Conservation (phyloP, 2,888 invertebrate genomes). For the Nezara viridula region DNA sequence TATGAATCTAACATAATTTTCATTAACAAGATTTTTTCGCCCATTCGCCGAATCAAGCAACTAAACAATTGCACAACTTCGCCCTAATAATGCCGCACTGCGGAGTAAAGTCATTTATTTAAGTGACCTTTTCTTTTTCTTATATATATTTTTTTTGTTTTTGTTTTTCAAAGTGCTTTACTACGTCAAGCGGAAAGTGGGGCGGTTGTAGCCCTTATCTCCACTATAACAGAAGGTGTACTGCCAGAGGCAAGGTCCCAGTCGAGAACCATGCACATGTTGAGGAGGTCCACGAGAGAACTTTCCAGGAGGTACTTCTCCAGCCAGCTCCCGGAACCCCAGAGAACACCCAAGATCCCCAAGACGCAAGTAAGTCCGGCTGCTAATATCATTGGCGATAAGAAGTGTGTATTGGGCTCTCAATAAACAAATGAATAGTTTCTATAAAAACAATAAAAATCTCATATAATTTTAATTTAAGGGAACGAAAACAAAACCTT, state of each 20-base stretch:
- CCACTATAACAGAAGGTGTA: background rate
- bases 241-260: background rate
- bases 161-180: slow-evolving; percentile 5
- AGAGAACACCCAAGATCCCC: slow-evolving; percentile 27
- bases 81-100: background rate
- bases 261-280: background rate
- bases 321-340: slow-evolving; percentile 50
- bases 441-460: too few species aligned
- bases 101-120: background rate
- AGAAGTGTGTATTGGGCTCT: too few species aligned
- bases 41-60: too few species aligned
- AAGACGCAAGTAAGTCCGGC: slow-evolving; percentile 39
- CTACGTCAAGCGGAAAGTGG: background rate
- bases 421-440: too few species aligned
- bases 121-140: background rate
- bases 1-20: too few species aligned
- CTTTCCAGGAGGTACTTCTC: slow-evolving; percentile 33
- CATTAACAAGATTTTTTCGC: too few species aligned
- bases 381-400: background rate
- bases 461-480: too few species aligned
- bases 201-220: slow-evolving; percentile 6
- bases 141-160: background rate
- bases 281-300: slow-evolving; percentile 12
- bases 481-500: too few species aligned
- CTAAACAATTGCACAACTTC: background rate